These are phyloP conservation scores for Pseudopodoces humilis DNA, from an alignment of 2,113 vertebrate genomes.

Conservation along the genomic window DNA sequence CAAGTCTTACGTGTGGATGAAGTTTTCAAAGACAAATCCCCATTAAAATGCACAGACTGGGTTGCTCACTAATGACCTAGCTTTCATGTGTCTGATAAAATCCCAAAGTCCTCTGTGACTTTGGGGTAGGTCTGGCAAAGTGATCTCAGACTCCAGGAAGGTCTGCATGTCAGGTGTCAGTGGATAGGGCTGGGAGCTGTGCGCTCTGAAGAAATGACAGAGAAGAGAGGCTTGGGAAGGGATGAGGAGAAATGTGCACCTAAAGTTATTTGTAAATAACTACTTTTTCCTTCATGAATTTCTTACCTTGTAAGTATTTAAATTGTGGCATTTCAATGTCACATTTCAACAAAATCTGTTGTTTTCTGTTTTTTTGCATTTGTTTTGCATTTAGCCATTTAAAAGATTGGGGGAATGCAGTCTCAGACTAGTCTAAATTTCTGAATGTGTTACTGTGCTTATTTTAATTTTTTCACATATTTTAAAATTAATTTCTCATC, in stretches of 20 bases:
- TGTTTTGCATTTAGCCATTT: neutral
- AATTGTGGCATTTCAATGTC: neutral
- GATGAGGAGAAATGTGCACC: neutral
- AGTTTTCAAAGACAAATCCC: neutral
- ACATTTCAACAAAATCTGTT: neutral
- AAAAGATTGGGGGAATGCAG: neutral
- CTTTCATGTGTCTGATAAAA: constrained; percentile 47
- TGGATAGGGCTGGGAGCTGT: neutral
- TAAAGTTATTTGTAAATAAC: neutral
- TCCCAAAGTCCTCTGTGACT: neutral
- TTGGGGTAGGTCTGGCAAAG: neutral
- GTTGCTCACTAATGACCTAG: constrained; percentile 4
- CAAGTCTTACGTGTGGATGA: neutral
- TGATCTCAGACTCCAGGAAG: neutral
- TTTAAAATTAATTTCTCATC: neutral
- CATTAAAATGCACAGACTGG: constrained; percentile 46
- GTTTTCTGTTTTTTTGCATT: neutral
- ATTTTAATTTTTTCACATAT: neutral
- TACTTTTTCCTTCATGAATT: neutral
- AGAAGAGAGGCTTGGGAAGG: neutral
- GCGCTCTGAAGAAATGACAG: neutral
- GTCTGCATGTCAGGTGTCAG: neutral
- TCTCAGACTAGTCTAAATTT: neutral
- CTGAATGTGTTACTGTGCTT: neutral
- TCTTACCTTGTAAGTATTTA: constrained; percentile 29